Conservation (phyloP, 92 coral and sea anemone species). For the Zoanthus gigantus region DNA sequence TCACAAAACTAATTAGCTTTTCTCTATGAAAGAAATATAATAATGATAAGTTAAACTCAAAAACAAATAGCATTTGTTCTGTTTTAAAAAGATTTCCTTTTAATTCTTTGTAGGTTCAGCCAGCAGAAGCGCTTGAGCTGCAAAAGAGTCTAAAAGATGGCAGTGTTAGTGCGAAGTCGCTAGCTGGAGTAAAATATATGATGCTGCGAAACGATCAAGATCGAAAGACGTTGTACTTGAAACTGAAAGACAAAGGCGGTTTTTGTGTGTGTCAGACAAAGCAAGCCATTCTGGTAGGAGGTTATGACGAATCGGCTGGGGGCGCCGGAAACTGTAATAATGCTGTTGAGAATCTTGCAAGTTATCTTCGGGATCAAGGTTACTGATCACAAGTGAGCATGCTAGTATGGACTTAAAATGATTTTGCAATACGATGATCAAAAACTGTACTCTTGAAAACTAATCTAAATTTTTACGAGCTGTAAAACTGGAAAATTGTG, state of each 20-base stretch:
- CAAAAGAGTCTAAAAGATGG: conserved; percentile 86
- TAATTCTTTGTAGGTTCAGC: conserved; percentile 54
- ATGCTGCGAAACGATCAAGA: conserved; percentile 86
- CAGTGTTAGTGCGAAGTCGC: conserved; percentile 66
- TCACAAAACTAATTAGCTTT: not conserved
- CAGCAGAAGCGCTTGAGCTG: conserved; percentile 72
- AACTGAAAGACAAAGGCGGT: conserved; percentile 84
- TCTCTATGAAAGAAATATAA: not conserved
- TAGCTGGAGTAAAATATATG: conserved; percentile 79
- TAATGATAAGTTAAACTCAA: not conserved
- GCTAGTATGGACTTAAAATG: not conserved
- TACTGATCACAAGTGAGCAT: conserved; percentile 24
- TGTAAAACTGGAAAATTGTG: not conserved
- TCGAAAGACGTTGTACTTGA: conserved; percentile 70
- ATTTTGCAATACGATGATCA: not conserved
- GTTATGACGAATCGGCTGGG: conserved; percentile 82
- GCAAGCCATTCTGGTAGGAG: conserved; percentile 78
- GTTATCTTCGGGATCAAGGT: conserved; percentile 71
- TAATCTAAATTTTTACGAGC: not conserved
- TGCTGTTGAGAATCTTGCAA: conserved; percentile 74
- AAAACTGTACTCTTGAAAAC: not conserved
- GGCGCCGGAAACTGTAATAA: conserved; percentile 89
- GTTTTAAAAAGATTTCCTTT: not conserved
- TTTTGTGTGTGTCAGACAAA: conserved; percentile 76
- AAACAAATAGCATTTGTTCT: not conserved